phyloP scores from a whole-genome alignment of 2,888 invertebrate genomes.

The Catocala fraxini region DNA sequence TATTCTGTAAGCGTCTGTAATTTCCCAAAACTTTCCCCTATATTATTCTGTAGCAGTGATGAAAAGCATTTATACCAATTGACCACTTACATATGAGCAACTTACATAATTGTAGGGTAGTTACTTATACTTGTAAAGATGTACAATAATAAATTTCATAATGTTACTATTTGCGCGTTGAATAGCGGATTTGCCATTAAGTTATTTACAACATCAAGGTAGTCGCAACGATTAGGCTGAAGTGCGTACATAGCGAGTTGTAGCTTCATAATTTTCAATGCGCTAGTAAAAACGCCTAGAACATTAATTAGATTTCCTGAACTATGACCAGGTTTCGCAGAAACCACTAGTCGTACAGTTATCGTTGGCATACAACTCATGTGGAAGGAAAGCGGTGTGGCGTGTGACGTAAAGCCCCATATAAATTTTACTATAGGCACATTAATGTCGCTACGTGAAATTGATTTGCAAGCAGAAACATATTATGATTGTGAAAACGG shows the following conservation, averaged over 20 bases:
- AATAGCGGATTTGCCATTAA: not conserved
- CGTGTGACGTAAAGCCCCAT: constrained; percentile 83
- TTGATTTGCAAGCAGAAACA: constrained; percentile 87
- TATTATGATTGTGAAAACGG: constrained; percentile 88
- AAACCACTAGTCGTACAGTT: constrained; percentile 60
- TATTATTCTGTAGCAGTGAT: not conserved
- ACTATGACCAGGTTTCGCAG: constrained; percentile 63
- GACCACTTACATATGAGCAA: not conserved
- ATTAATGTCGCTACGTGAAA: constrained; percentile 88
- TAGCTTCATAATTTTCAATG: constrained; percentile 36
- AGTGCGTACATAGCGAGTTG: constrained; percentile 27
- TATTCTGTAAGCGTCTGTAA: constrained; percentile 7
- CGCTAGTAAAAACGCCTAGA: constrained; percentile 35
- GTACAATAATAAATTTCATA: constrained; percentile 1
- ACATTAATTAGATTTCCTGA: constrained; percentile 64
- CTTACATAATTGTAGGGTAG: constrained; percentile 1
- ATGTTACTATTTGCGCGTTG: constrained; percentile 1
- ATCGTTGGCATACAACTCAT: constrained; percentile 72
- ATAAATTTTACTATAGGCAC: constrained; percentile 87
- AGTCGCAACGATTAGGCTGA: constrained; percentile 3
- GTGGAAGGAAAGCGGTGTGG: constrained; percentile 74
- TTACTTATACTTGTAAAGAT: not conserved
- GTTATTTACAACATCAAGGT: constrained; percentile 6
- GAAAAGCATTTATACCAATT: not conserved
- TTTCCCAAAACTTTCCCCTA: not conserved